Base-by-base conservation (phyloP, 1,140 invertebrate species). In the Pissodes strobi region DNA sequence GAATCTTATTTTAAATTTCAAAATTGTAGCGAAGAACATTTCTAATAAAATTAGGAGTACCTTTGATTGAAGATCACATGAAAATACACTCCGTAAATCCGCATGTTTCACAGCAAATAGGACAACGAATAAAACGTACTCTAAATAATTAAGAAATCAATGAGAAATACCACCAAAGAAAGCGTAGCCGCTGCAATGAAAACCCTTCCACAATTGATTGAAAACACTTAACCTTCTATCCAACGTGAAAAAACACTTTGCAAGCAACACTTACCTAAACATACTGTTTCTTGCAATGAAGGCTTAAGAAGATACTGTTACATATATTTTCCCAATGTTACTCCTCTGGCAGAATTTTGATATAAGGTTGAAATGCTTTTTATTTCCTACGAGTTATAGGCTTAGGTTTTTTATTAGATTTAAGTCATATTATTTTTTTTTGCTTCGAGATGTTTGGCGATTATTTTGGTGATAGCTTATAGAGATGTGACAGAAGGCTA, bases 281-380 rank as follows among this genome's bases (percentile, higher is more conserved):
- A 48, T 21, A 48, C 15, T 18, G 21, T 18, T 0, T 1, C 21
- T 6, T 48, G 0, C 5, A 18, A 8, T 34, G 30, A 34, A 34
- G n/a, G 45, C 18, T 19, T 48, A 19, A 48, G 45, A 13, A 48
- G 21, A 48, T 21, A 13, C 5, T 10, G 8, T 18, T 13, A 10
- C 45, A 18, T 18, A 30, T 13, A 23, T 19, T 48, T 13, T 48
- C 21, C 45, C 1, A 48, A 48, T 48, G 17, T 48, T 48, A n/a
- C n/a, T n/a, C n/a, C 45, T 48, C 45, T 48, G 45, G 45, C 21
- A 30, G 45, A 48, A 48, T 48, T 48, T 48, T 48, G 6, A 48
- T 18, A 48, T 48, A 18, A 18, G 3, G n/a, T 48, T 48, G 5
- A 21, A 48, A 48, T 48, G 45, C 1, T 48, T 48, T 48, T 21